Percentiles rank a stretch among this genome's conserved stretches.
Evolutionary conservation across 2,113 vertebrate species (phyloP).

Genomic region (Ceratotherium simum): DNA sequence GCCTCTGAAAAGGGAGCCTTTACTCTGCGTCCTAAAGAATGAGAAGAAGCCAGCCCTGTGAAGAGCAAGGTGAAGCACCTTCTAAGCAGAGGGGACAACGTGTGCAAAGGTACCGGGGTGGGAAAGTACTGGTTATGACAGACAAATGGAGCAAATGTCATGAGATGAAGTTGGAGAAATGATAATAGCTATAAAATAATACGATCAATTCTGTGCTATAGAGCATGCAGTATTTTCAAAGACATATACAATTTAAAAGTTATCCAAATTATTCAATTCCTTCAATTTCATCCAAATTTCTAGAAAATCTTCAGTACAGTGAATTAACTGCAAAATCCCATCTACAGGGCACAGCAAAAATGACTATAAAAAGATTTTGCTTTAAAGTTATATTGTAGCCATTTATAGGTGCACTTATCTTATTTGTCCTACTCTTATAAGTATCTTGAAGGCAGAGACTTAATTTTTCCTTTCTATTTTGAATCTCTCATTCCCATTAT

Average conservation of each 20-base stretch:
- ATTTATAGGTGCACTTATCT: background rate
- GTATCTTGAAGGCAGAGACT: background rate
- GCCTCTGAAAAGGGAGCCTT: background rate
- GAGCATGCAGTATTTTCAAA: conserved; percentile 2
- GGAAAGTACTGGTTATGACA: too few species aligned
- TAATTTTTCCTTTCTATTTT: background rate
- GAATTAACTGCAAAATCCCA: background rate
- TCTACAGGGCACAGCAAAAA: background rate
- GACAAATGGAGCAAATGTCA: background rate
- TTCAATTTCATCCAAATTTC: background rate
- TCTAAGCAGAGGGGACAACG: background rate
- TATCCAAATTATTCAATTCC: background rate
- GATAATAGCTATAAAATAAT: background rate
- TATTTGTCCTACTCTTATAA: background rate
- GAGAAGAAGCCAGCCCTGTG: background rate
- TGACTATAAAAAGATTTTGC: background rate
- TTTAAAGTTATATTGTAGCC: background rate
- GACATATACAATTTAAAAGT: background rate
- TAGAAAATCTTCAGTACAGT: background rate
- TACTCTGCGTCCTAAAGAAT: background rate
- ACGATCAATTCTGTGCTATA: background rate
- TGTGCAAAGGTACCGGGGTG: background rate
- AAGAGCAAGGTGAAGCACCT: background rate
- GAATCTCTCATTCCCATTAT: background rate
- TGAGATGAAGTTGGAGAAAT: background rate